phyloP scores from a whole-genome alignment of 2,797 vertebrate genomes.

The Microctenopoma steveboyesi region DNA sequence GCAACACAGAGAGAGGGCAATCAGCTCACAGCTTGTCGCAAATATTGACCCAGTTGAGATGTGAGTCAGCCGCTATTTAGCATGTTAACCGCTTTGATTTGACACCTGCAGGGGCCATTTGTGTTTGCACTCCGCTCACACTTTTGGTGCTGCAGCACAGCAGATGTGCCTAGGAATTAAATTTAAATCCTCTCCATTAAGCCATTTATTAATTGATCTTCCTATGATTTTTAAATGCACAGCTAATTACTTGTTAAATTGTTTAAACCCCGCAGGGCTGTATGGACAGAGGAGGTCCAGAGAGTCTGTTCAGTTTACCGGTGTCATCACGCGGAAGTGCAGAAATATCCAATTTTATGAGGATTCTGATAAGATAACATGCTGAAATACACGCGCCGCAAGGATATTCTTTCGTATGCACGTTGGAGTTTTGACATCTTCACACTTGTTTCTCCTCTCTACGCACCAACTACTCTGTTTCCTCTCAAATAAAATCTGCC shows the following conservation, averaged over 20 bases:
- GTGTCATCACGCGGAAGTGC: neutral
- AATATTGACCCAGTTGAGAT: slow-evolving; percentile 74
- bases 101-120: slow-evolving; percentile 81
- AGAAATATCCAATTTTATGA: neutral
- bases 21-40: slow-evolving; percentile 76
- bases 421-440: neutral
- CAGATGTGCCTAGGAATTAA: slow-evolving; percentile 31
- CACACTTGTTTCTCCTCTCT: neutral
- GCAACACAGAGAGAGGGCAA: slow-evolving; percentile 86
- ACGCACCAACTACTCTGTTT: neutral
- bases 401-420: neutral
- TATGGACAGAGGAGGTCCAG: neutral
- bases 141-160: slow-evolving; percentile 47
- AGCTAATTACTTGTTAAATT: neutral
- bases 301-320: neutral
- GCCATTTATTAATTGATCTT: neutral
- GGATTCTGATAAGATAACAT: too few species aligned
- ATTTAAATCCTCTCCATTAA: neutral
- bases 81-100: slow-evolving; percentile 77
- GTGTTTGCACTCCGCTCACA: slow-evolving; percentile 69
- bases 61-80: slow-evolving; percentile 58
- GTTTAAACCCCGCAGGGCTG: neutral
- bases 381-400: too few species aligned
- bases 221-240: neutral
- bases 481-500: neutral